A percentile compares a stretch with the other conserved stretches of the same genome.
Conservation (phyloP, 2,113 vertebrate species). For the Cynopterus brachyotis region DNA sequence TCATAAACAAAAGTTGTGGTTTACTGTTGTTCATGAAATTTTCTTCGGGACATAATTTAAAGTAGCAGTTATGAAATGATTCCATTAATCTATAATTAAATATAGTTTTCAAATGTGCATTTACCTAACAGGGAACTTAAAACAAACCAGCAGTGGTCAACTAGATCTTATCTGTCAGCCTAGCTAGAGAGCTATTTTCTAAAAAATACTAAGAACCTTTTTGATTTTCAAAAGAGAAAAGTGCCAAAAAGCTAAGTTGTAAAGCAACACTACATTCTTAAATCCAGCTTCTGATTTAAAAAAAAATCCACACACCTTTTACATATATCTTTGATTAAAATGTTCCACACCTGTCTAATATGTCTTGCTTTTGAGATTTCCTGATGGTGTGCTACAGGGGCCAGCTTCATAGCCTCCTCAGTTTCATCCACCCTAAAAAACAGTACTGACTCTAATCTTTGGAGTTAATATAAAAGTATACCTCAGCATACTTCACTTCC, state of each 20-base stretch:
- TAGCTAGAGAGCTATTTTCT: background rate
- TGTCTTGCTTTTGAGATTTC: background rate
- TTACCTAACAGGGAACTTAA: slow-evolving; percentile 25
- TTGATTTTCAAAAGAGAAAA: background rate
- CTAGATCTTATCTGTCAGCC: background rate
- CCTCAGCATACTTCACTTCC: background rate
- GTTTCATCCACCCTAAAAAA: background rate
- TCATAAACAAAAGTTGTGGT: background rate
- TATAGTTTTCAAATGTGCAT: slow-evolving; percentile 21
- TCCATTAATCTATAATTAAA: slow-evolving; percentile 50
- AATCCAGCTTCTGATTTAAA: slow-evolving; percentile 4
- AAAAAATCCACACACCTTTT: background rate
- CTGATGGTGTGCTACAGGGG: background rate
- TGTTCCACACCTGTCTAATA: background rate
- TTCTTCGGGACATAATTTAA: slow-evolving; percentile 30
- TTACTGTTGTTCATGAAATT: slow-evolving; percentile 31
- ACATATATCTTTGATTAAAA: background rate
- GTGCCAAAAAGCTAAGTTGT: background rate
- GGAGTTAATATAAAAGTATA: background rate
- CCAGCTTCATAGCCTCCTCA: background rate
- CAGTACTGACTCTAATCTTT: background rate
- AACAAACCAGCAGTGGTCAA: background rate
- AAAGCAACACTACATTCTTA: background rate
- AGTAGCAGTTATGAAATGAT: slow-evolving; percentile 33
- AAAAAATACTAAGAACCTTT: background rate